phyloP scores from a whole-genome alignment of 2,888 invertebrate species.

The Agrochola lychnidis region DNA sequence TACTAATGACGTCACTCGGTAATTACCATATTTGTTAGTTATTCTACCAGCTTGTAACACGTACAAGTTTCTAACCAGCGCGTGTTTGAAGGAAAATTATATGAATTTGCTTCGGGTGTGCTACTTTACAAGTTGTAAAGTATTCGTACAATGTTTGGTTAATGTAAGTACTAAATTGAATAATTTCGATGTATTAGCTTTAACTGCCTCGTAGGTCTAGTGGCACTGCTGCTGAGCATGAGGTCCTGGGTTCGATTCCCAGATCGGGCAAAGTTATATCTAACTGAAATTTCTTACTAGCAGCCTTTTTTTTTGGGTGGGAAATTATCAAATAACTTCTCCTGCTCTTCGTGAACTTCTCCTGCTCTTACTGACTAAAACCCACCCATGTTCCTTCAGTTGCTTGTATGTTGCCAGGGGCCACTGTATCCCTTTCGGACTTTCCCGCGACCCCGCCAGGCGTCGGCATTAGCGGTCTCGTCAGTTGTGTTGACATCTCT shows the following conservation, averaged over 20 bases:
- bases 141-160: slow-evolving; percentile 9
- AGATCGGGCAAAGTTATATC: neutral
- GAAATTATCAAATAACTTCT: too few species aligned
- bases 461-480: too few species aligned
- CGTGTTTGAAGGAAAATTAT: slow-evolving; percentile 23
- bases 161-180: neutral
- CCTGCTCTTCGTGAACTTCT: too few species aligned
- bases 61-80: slow-evolving; percentile 24
- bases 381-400: too few species aligned
- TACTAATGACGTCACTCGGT: slow-evolving; percentile 29
- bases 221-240: neutral
- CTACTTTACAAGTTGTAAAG: slow-evolving; percentile 21
- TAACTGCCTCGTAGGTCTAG: too few species aligned
- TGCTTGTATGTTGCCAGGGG: too few species aligned
- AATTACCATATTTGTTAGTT: slow-evolving; percentile 42
- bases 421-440: too few species aligned
- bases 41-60: slow-evolving; percentile 8
- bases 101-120: slow-evolving; percentile 5
- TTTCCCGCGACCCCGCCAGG: too few species aligned
- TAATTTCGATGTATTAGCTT: neutral
- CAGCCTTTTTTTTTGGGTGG: neutral
- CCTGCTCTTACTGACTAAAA: too few species aligned
- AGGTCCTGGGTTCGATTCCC: neutral
- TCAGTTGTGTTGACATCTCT: too few species aligned
- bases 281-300: neutral